These are phyloP conservation scores for Coelopa pilipes DNA, from an alignment of 2,888 invertebrate species.

Conservation along the genomic window DNA sequence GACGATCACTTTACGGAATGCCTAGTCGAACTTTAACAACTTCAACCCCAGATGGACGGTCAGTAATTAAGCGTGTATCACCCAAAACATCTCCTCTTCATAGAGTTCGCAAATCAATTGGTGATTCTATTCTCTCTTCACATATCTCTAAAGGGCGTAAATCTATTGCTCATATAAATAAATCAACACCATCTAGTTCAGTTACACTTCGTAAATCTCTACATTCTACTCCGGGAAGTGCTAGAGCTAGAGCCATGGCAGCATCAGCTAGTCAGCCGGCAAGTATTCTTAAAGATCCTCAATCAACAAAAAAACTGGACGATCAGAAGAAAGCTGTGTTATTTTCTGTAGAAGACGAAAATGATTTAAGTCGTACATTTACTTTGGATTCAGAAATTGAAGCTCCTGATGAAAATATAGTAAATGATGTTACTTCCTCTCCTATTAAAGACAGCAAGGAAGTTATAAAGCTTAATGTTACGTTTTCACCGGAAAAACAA, in stretches of 20 bases:
- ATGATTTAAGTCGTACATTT: constrained; percentile 54
- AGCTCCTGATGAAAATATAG: not conserved
- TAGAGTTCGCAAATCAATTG: constrained; percentile 44
- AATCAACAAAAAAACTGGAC: constrained; percentile 16
- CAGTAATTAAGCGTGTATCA: not conserved
- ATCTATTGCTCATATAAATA: constrained; percentile 42
- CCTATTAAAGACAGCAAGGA: constrained; percentile 31
- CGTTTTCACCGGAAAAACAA: constrained; percentile 43
- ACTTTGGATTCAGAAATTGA: constrained; percentile 38
- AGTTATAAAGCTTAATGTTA: constrained; percentile 33
- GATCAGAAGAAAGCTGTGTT: constrained; percentile 23
- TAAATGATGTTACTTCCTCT: constrained; percentile 39
- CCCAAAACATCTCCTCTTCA: constrained; percentile 43
- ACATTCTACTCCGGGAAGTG: constrained; percentile 26
- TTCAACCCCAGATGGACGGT: constrained; percentile 27
- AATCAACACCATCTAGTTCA: not conserved
- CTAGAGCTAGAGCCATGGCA: constrained; percentile 33
- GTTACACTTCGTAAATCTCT: constrained; percentile 37
- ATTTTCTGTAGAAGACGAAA: constrained; percentile 31
- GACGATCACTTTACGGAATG: constrained; percentile 11
- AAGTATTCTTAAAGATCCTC: constrained; percentile 34
- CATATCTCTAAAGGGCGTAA: constrained; percentile 51
- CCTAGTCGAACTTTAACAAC: constrained; percentile 28
- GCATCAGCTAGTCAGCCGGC: constrained; percentile 10
- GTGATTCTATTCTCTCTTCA: constrained; percentile 37